Percentiles rank a stretch among this genome's conserved stretches.
These are phyloP conservation scores for Acipenser ruthenus DNA, from an alignment of 2,797 vertebrate genomes.

Conservation along the genomic window DNA sequence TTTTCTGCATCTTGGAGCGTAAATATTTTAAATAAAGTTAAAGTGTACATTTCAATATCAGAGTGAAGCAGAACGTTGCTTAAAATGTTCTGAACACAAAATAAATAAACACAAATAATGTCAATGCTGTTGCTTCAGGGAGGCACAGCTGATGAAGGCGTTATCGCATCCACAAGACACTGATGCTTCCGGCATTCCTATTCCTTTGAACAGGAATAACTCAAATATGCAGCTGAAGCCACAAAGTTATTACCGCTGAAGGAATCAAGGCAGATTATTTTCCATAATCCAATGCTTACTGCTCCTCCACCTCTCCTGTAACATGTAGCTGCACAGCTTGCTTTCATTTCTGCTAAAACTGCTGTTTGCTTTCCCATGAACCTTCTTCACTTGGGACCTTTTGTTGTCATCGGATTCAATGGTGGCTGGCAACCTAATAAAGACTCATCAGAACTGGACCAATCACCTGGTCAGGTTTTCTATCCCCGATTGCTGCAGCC, in stretches of 20 bases:
- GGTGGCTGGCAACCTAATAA: too few species aligned
- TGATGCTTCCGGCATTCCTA: slow-evolving; percentile 35
- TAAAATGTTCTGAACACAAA: too few species aligned
- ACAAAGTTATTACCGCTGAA: slow-evolving; percentile 41
- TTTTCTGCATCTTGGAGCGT: too few species aligned
- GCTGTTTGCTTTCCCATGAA: background rate
- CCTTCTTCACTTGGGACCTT: background rate
- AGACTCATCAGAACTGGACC: background rate
- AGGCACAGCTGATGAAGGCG: too few species aligned
- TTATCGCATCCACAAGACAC: slow-evolving; percentile 10
- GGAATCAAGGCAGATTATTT: slow-evolving; percentile 22
- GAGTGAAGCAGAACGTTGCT: too few species aligned
- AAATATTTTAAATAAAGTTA: too few species aligned
- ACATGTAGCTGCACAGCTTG: slow-evolving; percentile 9
- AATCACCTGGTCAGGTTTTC: background rate
- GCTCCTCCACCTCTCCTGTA: slow-evolving; percentile 19
- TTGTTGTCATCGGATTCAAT: background rate
- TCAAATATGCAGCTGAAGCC: slow-evolving; percentile 37
- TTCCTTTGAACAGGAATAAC: slow-evolving; percentile 46
- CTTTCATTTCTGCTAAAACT: background rate
- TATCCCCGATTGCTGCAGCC: slow-evolving; percentile 32
- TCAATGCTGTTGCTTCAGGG: too few species aligned
- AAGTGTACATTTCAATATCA: too few species aligned
- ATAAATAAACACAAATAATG: too few species aligned
- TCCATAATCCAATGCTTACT: slow-evolving; percentile 28